Conservation (phyloP, 2,888 invertebrate species). For the Dryococelus australis region DNA sequence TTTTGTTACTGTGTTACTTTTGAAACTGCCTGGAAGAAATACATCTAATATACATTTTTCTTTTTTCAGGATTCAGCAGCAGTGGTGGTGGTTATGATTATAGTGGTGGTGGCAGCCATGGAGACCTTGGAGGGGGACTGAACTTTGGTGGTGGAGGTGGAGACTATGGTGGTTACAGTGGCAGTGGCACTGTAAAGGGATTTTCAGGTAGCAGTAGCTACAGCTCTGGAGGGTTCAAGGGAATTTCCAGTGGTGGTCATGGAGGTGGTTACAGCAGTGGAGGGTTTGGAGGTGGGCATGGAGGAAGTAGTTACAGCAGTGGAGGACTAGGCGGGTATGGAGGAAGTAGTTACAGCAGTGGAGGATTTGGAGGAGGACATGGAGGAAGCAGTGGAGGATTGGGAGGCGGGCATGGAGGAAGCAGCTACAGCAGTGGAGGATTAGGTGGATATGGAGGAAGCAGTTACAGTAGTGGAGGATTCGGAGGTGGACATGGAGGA, state of each 20-base stretch:
- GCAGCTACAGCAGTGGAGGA: slow-evolving; percentile 25
- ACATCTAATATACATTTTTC: not conserved
- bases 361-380: not conserved
- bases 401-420: not conserved
- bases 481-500: slow-evolving; percentile 4
- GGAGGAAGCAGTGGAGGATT: slow-evolving; percentile 19
- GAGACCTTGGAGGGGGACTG: not conserved
- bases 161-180: not conserved
- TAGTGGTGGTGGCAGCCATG: not conserved
- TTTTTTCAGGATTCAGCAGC: not conserved
- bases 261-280: slow-evolving; percentile 22
- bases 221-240: not conserved
- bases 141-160: not conserved
- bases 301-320: slow-evolving; percentile 22
- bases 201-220: not conserved
- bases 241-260: not conserved
- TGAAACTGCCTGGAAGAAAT: not conserved
- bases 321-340: slow-evolving; percentile 13
- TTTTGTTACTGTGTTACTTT: not conserved
- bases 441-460: slow-evolving; percentile 32
- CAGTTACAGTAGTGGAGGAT: slow-evolving; percentile 28
- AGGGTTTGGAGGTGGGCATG: not conserved
- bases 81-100: not conserved
- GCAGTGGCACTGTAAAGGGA: not conserved
- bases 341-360: slow-evolving; percentile 25